phyloP scores from a whole-genome alignment of 2,113 vertebrate species.

The cattle (Bos taurus) region DNA sequence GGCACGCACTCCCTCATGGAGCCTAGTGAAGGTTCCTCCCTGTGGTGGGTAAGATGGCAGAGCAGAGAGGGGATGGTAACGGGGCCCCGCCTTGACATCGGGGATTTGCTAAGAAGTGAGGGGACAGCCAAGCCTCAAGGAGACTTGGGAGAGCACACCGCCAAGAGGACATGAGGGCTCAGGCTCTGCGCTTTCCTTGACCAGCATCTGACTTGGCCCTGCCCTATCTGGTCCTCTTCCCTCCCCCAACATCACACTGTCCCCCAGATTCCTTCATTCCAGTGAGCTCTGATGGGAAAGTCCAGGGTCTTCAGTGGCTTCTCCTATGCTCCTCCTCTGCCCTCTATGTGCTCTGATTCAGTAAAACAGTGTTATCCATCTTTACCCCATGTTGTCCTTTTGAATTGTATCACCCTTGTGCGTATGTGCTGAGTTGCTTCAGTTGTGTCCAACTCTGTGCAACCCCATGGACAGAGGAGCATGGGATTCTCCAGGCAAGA shows the following conservation, averaged over 20 bases:
- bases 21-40: background rate
- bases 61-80: background rate
- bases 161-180: background rate
- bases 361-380: background rate
- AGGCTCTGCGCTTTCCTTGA: background rate
- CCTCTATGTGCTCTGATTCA: background rate
- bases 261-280: background rate
- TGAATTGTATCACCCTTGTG: background rate
- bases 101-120: background rate
- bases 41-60: background rate
- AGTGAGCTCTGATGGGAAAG: background rate
- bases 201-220: background rate
- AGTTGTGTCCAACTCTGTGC: background rate
- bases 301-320: background rate
- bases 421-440: background rate
- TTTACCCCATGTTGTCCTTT: background rate
- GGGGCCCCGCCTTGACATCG: accelerated
- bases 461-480: background rate
- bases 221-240: background rate
- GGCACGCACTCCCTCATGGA: no score
- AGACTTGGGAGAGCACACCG: background rate
- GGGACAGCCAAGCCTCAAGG: background rate
- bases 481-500: background rate
- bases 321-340: background rate
- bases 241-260: background rate